Evolutionary conservation across 1,140 invertebrate genomes (phyloP).

Genomic region (Apis mellifera): Amel_HAv3.1 CM009944.2:5018001-5018500

Average conservation of each 20-base stretch:
- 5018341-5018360: slow-evolving; percentile 27
- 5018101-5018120: not conserved
- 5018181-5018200: not conserved
- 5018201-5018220: not conserved
- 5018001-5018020: not conserved
- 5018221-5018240: slow-evolving; percentile 7
- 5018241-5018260: slow-evolving; percentile 11
- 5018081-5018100: not conserved
- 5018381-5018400: not conserved
- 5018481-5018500: slow-evolving; percentile 1
- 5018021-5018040: not conserved
- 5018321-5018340: not conserved
- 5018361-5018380: not conserved
- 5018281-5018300: slow-evolving; percentile 11
- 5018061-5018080: not conserved
- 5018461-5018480: slow-evolving; percentile 5
- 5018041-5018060: too few species aligned
- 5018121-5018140: not conserved
- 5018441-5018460: too few species aligned
- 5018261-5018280: not conserved
- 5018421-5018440: too few species aligned
- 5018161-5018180: too few species aligned
- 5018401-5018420: not conserved
- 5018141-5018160: not conserved
- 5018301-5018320: slow-evolving; percentile 5